Evolutionary conservation across 2,113 vertebrate species (phyloP), one percentile per base, ranked within the genome.

Genomic region (Sylvia atricapilla): DNA sequence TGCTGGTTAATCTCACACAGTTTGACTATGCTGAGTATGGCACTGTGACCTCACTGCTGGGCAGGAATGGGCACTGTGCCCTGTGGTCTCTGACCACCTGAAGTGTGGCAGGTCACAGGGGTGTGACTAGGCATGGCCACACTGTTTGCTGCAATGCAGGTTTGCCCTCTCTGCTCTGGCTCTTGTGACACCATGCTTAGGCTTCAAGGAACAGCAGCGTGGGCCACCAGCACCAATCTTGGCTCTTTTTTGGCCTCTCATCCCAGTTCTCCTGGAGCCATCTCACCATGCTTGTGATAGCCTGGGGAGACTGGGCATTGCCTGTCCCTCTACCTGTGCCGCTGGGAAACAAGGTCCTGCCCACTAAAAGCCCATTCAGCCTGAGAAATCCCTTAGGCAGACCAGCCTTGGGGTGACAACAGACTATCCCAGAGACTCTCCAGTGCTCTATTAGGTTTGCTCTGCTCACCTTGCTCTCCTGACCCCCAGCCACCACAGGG

Each of bases 161-260:
- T 9, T 55, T 67, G 47, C 52, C 46, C 33, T 20, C 43, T 58
- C 47, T 53, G 53, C 23, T 3, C 69, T 18, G 7, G 37, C 5
- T 0, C 2, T 31, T 4, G 1, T 24, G 31, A 7, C 55, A 16
- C 0, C 0, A 5, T 6, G 10, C 16, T 68, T 9, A 41, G 27
- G 52, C 19, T 77, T 15, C 53, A 25, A 58, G 28, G 55, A 67
- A 8, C 52, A 41, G 33, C 58, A 67, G 18, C 0, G 0, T 9
- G 17, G 11, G 14, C 87, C 77, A 56, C 23, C 37, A 62, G 41
- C 44, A 50, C 13, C 37, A 43, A 11, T 11, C 22, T 9, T 9
- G 0, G 22, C 35, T 64, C 28, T 55, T 46, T 56, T 18, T 16
- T 56, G 7, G 15, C 3, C 30, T 22, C 23, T 72, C 46, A 58